Evolutionary conservation across 2,888 invertebrate genomes (phyloP).

Genomic region (Xestia rhomboidea): DNA sequence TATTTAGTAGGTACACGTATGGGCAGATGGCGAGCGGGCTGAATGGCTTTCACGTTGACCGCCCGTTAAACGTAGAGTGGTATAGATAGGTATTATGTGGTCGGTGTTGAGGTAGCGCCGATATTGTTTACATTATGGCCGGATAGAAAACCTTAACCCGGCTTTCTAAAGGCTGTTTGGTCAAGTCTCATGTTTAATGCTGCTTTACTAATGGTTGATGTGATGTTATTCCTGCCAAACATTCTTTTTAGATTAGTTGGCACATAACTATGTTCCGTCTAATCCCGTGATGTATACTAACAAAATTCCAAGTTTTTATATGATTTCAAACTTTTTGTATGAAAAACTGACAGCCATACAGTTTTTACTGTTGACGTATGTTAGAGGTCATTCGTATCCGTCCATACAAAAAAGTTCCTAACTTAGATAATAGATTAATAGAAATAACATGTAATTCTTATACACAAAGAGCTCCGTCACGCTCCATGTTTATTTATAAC

Average conservation of each 20-base stretch:
- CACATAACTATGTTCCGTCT: not conserved
- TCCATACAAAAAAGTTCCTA: not conserved
- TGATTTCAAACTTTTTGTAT: not conserved
- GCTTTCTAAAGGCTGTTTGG: not conserved
- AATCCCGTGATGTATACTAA: not conserved
- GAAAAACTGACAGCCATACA: not conserved
- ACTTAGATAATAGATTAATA: not conserved
- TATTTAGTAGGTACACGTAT: conserved; percentile 46
- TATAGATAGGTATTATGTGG: conserved; percentile 9
- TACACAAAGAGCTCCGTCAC: not conserved
- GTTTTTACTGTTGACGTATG: not conserved
- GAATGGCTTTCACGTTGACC: conserved; percentile 43
- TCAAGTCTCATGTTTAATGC: conserved; percentile 2
- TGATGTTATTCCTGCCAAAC: not conserved
- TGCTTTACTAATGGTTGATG: not conserved
- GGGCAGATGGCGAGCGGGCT: conserved; percentile 45
- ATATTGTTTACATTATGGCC: conserved; percentile 39
- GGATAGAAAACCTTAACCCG: conserved; percentile 2
- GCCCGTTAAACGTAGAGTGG: conserved; percentile 6
- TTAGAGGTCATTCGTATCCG: not conserved
- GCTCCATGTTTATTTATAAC: not conserved
- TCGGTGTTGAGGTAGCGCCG: conserved; percentile 1
- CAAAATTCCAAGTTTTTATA: not conserved
- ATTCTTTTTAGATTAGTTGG: not conserved
- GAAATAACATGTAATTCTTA: conserved; percentile 1